Percentiles rank a stretch among this genome's conserved stretches.
Evolutionary conservation across 2,113 vertebrate species (phyloP).

Genomic region (Silurus asotus): DNA sequence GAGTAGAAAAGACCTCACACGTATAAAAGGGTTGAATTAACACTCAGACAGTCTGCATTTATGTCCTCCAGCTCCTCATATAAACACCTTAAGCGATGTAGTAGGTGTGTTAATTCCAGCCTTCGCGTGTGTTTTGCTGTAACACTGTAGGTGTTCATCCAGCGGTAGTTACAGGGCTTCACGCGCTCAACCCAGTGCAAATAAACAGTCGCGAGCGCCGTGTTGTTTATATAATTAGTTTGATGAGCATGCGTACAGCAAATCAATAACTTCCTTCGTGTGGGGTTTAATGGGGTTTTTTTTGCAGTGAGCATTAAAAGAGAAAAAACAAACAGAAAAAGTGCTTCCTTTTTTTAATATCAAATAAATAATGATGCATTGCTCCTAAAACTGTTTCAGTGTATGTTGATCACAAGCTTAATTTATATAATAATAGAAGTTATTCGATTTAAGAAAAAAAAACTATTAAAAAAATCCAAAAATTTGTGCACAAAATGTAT

Average conservation of each 20-base stretch:
- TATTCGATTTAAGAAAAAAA: neutral
- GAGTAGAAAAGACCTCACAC: neutral
- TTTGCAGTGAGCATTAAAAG: conserved; percentile 17
- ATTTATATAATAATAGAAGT: neutral
- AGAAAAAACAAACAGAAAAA: neutral
- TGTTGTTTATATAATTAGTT: conserved; percentile 58
- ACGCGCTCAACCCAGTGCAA: conserved; percentile 38
- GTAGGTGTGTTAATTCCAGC: conserved; percentile 35
- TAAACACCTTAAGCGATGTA: conserved; percentile 8
- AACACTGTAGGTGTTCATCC: conserved; percentile 26
- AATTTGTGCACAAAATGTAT: neutral
- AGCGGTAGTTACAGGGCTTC: conserved; percentile 21
- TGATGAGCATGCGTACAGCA: conserved; percentile 51
- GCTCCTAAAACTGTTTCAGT: neutral
- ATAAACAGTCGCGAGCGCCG: conserved; percentile 47
- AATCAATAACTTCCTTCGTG: conserved; percentile 53
- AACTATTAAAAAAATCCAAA: neutral
- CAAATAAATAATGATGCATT: conserved; percentile 18
- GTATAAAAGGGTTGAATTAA: neutral
- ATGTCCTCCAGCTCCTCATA: neutral
- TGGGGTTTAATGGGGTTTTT: conserved; percentile 42
- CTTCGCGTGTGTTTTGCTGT: conserved; percentile 3
- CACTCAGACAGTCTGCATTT: neutral
- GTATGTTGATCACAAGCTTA: neutral
- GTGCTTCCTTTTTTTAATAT: neutral